phyloP scores from a whole-genome alignment of 2,888 invertebrate species.

The Rhagium mordax region DNA sequence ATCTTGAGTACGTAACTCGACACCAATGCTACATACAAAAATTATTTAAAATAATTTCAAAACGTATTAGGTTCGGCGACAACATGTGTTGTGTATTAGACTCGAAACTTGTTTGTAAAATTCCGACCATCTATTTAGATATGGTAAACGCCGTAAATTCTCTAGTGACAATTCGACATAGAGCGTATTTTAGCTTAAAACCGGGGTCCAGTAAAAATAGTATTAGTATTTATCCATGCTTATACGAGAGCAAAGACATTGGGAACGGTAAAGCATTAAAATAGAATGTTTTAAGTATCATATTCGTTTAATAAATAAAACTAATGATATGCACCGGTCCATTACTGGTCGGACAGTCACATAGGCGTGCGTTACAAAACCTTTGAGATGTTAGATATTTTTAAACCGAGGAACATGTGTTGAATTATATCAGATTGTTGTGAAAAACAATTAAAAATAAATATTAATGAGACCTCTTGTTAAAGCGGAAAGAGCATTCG shows the following conservation, averaged over 20 bases:
- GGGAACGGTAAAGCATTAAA: constrained; percentile 24
- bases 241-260: constrained; percentile 33
- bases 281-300: constrained; percentile 33
- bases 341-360: constrained; percentile 25
- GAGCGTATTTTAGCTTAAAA: constrained; percentile 31
- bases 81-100: constrained; percentile 54
- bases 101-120: constrained; percentile 56
- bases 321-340: constrained; percentile 35
- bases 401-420: constrained; percentile 1
- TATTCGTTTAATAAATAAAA: constrained; percentile 35
- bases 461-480: neutral
- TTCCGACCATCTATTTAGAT: constrained; percentile 54
- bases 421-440: neutral
- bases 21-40: constrained; percentile 9
- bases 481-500: neutral
- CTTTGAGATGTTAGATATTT: constrained; percentile 21
- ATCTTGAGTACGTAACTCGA: constrained; percentile 20
- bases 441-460: neutral
- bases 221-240: constrained; percentile 29
- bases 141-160: constrained; percentile 42
- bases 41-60: constrained; percentile 26
- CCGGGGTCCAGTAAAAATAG: constrained; percentile 36
- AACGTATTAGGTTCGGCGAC: constrained; percentile 40
- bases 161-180: constrained; percentile 54
- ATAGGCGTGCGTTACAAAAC: constrained; percentile 29